Percentiles rank a stretch among this genome's conserved stretches.
phyloP scores from a whole-genome alignment of 1,140 invertebrate species.

The Monomorium pharaonis region DNA sequence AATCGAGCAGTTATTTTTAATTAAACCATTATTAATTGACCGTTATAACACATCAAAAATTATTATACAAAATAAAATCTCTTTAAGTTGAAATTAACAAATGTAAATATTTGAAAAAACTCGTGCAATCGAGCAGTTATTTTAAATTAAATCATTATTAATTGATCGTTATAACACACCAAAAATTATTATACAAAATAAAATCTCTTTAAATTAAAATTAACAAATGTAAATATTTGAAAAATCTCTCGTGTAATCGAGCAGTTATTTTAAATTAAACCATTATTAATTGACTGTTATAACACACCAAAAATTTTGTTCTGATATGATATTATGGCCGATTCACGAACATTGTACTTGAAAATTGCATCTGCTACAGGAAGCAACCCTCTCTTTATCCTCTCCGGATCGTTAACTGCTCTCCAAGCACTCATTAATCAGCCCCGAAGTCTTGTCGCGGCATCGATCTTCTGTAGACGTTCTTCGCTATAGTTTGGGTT shows the following conservation, averaged over 20 bases:
- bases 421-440: conserved; percentile 49
- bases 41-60: too few relatives aligned
- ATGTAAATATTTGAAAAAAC: too few relatives aligned
- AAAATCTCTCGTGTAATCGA: background rate
- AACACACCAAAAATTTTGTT: background rate
- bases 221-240: background rate
- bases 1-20: too few relatives aligned
- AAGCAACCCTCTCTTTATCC: conserved; percentile 45
- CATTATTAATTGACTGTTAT: conserved; percentile 10
- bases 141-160: too few relatives aligned
- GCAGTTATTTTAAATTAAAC: background rate
- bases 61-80: too few relatives aligned
- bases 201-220: background rate
- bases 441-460: conserved; percentile 1
- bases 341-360: conserved; percentile 17
- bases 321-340: background rate
- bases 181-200: too few relatives aligned
- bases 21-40: too few relatives aligned
- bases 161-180: too few relatives aligned
- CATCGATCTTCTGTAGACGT: conserved; percentile 34
- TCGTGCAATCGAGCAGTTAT: too few relatives aligned
- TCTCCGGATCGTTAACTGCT: conserved; percentile 42
- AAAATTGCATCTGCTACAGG: conserved; percentile 37
- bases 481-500: conserved; percentile 12
- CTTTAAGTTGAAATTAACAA: background rate